These are phyloP conservation scores for Orthosia cruda DNA, from an alignment of 2,888 invertebrate genomes.

Conservation along the genomic window DNA sequence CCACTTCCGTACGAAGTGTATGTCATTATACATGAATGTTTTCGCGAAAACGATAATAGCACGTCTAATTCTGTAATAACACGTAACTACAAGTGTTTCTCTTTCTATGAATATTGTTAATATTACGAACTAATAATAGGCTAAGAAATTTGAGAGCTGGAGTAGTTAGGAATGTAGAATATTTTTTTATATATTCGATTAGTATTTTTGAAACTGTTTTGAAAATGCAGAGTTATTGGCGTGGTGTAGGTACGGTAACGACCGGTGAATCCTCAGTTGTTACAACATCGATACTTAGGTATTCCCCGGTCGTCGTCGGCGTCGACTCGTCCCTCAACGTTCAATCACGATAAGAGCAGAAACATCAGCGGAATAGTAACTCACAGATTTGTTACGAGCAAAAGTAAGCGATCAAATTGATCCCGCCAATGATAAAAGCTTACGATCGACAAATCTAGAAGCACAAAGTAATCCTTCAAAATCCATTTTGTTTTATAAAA, in stretches of 20 bases:
- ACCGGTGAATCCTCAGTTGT: slow-evolving; percentile 4
- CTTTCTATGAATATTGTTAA: slow-evolving; percentile 55
- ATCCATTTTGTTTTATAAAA: slow-evolving; percentile 25
- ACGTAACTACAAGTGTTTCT: slow-evolving; percentile 60
- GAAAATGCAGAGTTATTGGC: slow-evolving; percentile 14
- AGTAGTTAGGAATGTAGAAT: slow-evolving; percentile 43
- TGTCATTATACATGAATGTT: slow-evolving; percentile 55
- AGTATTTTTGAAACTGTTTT: slow-evolving; percentile 43
- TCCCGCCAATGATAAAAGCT: slow-evolving; percentile 28
- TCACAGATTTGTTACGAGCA: slow-evolving; percentile 42
- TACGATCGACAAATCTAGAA: slow-evolving; percentile 17
- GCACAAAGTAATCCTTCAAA: slow-evolving; percentile 21
- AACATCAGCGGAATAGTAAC: slow-evolving; percentile 59
- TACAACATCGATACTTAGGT: slow-evolving; percentile 33
- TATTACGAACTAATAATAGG: slow-evolving; percentile 65
- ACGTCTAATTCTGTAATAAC: slow-evolving; percentile 62
- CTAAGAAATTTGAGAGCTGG: slow-evolving; percentile 38
- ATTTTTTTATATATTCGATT: slow-evolving; percentile 1
- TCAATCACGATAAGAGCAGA: slow-evolving; percentile 54
- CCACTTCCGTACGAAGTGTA: slow-evolving; percentile 31
- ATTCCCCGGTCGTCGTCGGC: slow-evolving; percentile 46
- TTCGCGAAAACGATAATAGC: slow-evolving; percentile 52
- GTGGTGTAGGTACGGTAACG: neutral
- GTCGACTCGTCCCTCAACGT: slow-evolving; percentile 31
- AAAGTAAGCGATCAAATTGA: slow-evolving; percentile 52